Evolutionary conservation across 2,797 vertebrate genomes (phyloP), one percentile per base, ranked within the genome.

Genomic region (Sebastes elongatus): DNA sequence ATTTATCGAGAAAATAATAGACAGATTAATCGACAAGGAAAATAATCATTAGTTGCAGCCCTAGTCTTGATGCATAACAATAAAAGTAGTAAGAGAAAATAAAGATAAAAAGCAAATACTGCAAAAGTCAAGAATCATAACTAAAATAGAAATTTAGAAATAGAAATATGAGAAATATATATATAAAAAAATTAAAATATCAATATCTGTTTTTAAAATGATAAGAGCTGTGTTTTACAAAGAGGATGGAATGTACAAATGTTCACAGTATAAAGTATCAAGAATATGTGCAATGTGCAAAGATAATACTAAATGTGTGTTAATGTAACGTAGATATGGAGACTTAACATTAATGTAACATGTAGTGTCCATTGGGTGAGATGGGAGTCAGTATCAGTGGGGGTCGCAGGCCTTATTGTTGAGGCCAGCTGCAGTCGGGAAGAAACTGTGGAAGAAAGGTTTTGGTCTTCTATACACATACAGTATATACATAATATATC

Each of bases 1-100:
- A 49, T 49, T 49, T 1, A 8, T 20, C 2, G 16, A 46, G 42
- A 46, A 46, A 46, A 46, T 18, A 18, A 46, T 46, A 18, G 6
- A 46, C 42, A 0, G 42, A 46, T 3, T 46, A 46, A 46, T 46
- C 1, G 0, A 18, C 16, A 46, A 46, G 0, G 42, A 46, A 46
- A 46, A 46, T 46, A 46, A 46, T 46, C 42, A 42, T 42, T 42
- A 18, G 16, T 46, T 18, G 42, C 42, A 18, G 16, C 42, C 3
- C 16, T 30, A 30, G 57, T 57, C 14, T 57, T 57, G 56, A 62
- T 62, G 10, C 30, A 33, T 62, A 35, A 63, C 32, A 63, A 23
- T 23, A 20, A 65, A 20, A 38, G 20, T 66, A 64, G 35, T 16
- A 11, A 49, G 25, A 49, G 42, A 20, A 18, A 28, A 66, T 66